Percentiles rank a stretch among this genome's conserved stretches.
phyloP scores from a whole-genome alignment of 2,888 invertebrate species.

The Orthonychiurus folsomi region DNA sequence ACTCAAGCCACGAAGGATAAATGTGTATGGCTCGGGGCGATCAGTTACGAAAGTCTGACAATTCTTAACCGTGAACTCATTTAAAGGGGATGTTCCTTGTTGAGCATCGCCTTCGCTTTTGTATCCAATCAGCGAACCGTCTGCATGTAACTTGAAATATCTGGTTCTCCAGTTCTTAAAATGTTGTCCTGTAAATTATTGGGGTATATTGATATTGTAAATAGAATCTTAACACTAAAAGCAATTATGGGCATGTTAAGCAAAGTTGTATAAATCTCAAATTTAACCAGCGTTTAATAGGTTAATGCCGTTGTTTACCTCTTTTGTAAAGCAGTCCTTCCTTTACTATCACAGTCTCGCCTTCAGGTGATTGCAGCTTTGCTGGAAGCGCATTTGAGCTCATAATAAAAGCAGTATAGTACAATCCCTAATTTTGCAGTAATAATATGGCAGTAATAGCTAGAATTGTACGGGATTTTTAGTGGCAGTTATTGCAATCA shows the following conservation, averaged over 20 bases:
- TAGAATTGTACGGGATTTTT: too few species aligned
- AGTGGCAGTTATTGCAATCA: too few species aligned
- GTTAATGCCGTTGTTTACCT: not conserved
- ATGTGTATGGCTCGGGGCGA: not conserved
- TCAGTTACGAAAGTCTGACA: not conserved
- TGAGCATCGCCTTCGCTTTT: not conserved
- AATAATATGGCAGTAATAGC: too few species aligned
- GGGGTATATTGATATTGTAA: too few species aligned
- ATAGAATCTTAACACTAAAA: not conserved
- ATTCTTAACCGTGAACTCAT: not conserved
- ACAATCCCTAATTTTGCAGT: too few species aligned
- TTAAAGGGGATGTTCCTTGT: too few species aligned
- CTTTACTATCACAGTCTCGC: not conserved
- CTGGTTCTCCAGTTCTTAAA: not conserved
- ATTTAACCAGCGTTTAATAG: too few species aligned
- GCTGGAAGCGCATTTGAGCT: too few species aligned
- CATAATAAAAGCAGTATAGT: too few species aligned
- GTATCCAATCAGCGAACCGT: not conserved
- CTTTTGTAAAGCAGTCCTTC: not conserved
- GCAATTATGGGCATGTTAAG: not conserved
- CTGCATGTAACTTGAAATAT: not conserved
- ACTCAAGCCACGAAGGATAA: not conserved
- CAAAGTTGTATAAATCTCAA: not conserved
- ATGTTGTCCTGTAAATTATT: not conserved
- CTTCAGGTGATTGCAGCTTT: not conserved